Evolutionary conservation across 2,113 vertebrate species (phyloP).

Genomic region (Varanus salvator): DNA sequence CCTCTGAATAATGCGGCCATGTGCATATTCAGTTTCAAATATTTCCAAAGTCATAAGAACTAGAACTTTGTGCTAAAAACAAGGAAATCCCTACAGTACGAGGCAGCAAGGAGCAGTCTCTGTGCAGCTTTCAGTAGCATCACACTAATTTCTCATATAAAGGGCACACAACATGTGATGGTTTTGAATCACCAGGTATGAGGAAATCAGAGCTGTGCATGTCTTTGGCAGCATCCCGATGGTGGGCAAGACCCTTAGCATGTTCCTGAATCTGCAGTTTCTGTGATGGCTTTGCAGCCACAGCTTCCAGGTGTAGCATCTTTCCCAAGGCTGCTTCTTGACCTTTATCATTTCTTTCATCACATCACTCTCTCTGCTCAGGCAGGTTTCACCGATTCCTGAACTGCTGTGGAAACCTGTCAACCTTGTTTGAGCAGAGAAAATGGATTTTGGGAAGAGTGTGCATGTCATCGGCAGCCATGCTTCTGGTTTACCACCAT

Average conservation of each 20-base stretch:
- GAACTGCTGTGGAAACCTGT: not conserved
- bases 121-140: not conserved
- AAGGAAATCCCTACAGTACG: not conserved
- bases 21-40: not conserved
- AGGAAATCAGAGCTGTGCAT: not conserved
- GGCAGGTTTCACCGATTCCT: not conserved
- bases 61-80: not conserved
- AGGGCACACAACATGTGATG: not conserved
- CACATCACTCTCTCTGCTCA: not conserved
- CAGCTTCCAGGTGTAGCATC: not conserved
- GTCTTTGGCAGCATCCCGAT: not conserved
- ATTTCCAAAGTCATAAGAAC: not conserved
- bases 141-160: not conserved
- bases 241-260: not conserved
- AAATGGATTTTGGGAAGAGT: not conserved
- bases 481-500: not conserved
- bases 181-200: not conserved
- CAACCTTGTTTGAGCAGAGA: not conserved
- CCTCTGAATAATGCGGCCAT: not conserved
- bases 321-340: not conserved
- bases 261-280: not conserved
- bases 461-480: not conserved
- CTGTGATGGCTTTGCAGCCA: too few species aligned
- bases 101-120: not conserved
- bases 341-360: not conserved